Evolutionary conservation across 2,888 invertebrate species (phyloP), one percentile per base, ranked within the genome.

Genomic region (Creontiades dilutus): DNA sequence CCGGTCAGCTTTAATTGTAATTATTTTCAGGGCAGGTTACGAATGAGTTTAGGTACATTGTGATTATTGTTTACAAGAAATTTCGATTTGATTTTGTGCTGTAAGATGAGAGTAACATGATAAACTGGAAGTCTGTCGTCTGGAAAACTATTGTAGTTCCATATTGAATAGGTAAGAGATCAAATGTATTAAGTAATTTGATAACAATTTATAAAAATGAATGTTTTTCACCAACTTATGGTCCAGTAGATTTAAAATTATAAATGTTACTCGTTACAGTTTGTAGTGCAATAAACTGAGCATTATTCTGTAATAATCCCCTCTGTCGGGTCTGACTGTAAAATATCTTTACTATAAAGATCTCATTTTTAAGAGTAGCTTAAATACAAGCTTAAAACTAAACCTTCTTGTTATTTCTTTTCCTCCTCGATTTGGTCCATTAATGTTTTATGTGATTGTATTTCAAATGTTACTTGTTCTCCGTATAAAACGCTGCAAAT

Each of bases 361-460:
- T 86, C 86, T 86, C 86, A 86, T 86, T 86, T 86, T 75, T 76
- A 75, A 86, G 68, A 55, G 48, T 46, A 86, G 86, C 48, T 47
- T 75, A 48, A 82, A 82, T 82, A 82, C 19, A 82, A 52, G 82
- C 82, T 82, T 82, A 19, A 19, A 75, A 46, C 37, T 37, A 37
- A 37, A 37, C 7, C 37, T 7, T 37, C 37, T 37, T 37, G 37
- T 37, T 37, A 37, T 37, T 37, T 37, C 2, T 37, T 37, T 37
- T 2, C 37, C 37, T 37, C 37, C 37, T 37, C 7, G 2, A 37
- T 4, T 4, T 2, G 37, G 37, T 37, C 7, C 3, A 37, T 37
- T 37, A 37, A 37, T 37, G 7, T 37, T 37, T 37, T 37, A 4
- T 37, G 7, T 37, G 37, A 7, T 37, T 37, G 37, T 37, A 37